Evolutionary conservation across 2,888 invertebrate genomes (phyloP), one percentile per base, ranked within the genome.

Genomic region (Megalurothrips usitatus): DNA sequence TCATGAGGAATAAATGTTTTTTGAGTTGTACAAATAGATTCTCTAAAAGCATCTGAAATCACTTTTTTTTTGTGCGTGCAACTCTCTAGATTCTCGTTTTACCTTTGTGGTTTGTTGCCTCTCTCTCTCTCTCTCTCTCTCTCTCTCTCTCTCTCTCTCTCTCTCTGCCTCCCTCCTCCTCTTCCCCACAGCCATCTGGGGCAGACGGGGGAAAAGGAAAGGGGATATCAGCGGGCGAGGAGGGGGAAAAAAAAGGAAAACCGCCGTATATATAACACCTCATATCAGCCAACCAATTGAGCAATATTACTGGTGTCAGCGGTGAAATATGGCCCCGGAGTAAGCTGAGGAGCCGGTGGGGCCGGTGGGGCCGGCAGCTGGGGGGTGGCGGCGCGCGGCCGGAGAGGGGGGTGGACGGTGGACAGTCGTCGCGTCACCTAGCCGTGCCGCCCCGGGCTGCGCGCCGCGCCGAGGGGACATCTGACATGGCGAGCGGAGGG

Each of bases 221-320:
- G 23, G 68, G 26, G 26, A 75, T n/a, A 23, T 8, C 3, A 11
- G 68, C 23, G 68, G n/a, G 23, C 9, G 68, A 12, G 26, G 26
- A 11, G 68, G 26, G 0, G 8, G 14, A 58, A 17, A n/a, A 10
- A 75, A 75, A 75, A 26, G 26, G 68, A 75, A 75, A 75, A 75
- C 68, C 68, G 10, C 68, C 68, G 68, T 75, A 75, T 75, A 75
- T 75, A 75, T 82, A 81, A 81, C 83, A 82, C 82, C 82, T 83
- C 81, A 83, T 83, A 83, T 83, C 82, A 80, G 82, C 78, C 78
- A 58, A 80, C 80, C 81, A 81, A 82, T 82, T 81, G 82, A 80
- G 79, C 81, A 82, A 81, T 82, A 82, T 82, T 82, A 81, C 82
- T 81, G 79, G 81, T 83, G 83, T 82, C 83, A 83, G 63, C 23